A percentile compares a stretch with the other conserved stretches of the same genome.
These are phyloP conservation scores for Felis catus DNA, from an alignment of 2,113 vertebrate species.

Conservation along the genomic window DNA sequence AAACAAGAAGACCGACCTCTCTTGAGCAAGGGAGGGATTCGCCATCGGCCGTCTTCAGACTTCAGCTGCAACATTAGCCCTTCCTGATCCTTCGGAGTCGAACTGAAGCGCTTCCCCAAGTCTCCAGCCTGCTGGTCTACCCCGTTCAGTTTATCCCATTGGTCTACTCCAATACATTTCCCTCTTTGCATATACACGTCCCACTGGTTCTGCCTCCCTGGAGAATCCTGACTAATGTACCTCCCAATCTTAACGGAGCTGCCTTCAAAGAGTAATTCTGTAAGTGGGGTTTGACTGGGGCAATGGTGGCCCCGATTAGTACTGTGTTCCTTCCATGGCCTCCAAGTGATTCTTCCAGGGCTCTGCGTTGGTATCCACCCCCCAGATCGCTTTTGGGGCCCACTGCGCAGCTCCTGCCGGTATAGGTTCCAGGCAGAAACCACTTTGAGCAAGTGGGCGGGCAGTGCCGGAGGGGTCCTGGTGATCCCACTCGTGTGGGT, in stretches of 20 bases:
- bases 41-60: neutral
- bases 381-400: neutral
- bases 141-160: no score
- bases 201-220: neutral
- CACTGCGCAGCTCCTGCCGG: fast-evolving
- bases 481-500: fast-evolving
- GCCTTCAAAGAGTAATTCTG: neutral
- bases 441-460: fast-evolving
- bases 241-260: neutral
- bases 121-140: neutral
- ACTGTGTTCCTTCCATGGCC: no score
- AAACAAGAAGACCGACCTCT: neutral
- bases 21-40: fast-evolving
- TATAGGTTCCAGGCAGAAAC: fast-evolving
- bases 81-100: fast-evolving
- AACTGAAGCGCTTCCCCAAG: fast-evolving
- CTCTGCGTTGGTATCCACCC: neutral
- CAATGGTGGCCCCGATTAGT: neutral
- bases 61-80: fast-evolving
- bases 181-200: neutral
- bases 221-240: neutral
- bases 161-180: no score
- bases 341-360: fast-evolving
- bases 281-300: neutral
- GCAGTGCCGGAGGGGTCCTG: neutral